Evolutionary conservation across 2,113 vertebrate genomes (phyloP), one percentile per base, ranked within the genome.

Genomic region (Scatophagus argus): DNA sequence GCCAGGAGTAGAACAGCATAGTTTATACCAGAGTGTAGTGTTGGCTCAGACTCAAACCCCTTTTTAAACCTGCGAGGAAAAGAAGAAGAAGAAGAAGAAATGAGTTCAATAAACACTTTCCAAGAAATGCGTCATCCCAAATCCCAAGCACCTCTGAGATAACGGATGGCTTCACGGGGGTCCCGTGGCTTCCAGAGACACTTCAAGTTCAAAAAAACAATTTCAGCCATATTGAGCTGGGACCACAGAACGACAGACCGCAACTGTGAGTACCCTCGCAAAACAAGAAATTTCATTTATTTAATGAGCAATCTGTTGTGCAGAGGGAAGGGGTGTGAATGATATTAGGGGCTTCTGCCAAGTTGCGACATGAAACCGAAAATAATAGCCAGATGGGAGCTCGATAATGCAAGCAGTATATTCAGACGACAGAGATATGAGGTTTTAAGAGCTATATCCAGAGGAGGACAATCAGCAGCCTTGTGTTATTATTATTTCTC

Each of bases 11-110:
- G 96, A 41, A 99, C 97, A 0, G 98, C 98, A 44, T 98, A 99
- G 94, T 98, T 98, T 93, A 99, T 99, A 65, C 98, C 98, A n/a
- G 98, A 98, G 88, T 98, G 98, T 74, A 99, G 92, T 0, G 97
- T 98, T 90, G 98, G 98, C 94, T 99, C 98, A 0, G 97, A 99
- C 89, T 98, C 98, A 94, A 99, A 99, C 0, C 97, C 97, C 89
- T 94, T 97, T 94, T 95, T 97, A 93, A 97, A 99, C 98, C 98
- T 99, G 92, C 38, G 88, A 91, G 44, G 8, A 71, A n/a, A 56
- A 65, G n/a, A 74, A 61, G 64, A 52, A 66, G 44, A 9, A 71
- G 25, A 56, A 65, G n/a, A 74, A 61, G 64, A 52, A 66, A 70
- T 19, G 5, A 76, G 46, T 83, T 32, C 34, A 83, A 79, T 74